Percentiles rank a stretch among this genome's conserved stretches.
Evolutionary conservation across 2,797 vertebrate genomes (phyloP).

Genomic region (Danio albolineatus): DNA sequence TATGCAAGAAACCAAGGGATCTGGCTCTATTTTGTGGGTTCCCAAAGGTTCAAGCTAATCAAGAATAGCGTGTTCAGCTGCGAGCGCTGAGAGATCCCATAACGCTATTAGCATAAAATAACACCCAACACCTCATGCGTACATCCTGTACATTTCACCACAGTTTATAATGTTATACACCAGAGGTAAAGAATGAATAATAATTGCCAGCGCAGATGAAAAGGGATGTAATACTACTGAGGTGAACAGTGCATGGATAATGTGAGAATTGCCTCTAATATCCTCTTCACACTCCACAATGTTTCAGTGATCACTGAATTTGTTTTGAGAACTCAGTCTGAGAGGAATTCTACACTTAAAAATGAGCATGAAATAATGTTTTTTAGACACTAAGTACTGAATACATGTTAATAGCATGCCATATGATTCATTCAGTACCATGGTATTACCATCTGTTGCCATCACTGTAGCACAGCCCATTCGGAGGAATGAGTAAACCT

Average conservation of each 20-base stretch:
- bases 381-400: not conserved
- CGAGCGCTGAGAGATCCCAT: conserved; percentile 7
- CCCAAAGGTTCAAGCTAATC: conserved; percentile 31
- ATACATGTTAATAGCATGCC: not conserved
- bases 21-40: conserved; percentile 6
- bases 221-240: not conserved
- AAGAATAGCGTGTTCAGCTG: conserved; percentile 42
- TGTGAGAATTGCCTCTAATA: not conserved
- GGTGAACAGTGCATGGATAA: not conserved
- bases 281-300: not conserved
- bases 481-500: not conserved
- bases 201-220: not conserved
- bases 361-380: not conserved
- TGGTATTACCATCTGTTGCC: not conserved
- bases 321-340: not conserved
- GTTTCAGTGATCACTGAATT: not conserved
- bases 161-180: not conserved
- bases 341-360: not conserved
- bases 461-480: not conserved
- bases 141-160: conserved; percentile 14
- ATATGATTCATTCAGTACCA: not conserved
- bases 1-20: conserved; percentile 29
- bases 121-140: not conserved
- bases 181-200: not conserved
- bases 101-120: conserved; percentile 1